These are phyloP conservation scores for Argynnis bischoffii DNA, from an alignment of 2,888 invertebrate species.

Conservation along the genomic window DNA sequence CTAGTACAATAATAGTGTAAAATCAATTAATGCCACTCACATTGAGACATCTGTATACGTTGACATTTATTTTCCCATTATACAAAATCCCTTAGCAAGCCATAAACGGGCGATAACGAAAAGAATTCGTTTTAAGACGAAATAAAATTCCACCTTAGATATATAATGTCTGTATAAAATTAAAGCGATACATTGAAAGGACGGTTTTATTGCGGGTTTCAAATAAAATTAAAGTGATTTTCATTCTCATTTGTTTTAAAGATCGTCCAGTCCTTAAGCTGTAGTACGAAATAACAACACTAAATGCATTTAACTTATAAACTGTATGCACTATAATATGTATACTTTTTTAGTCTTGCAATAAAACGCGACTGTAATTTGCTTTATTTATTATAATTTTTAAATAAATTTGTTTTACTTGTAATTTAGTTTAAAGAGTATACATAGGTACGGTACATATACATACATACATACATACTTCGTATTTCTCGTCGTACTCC, in stretches of 20 bases:
- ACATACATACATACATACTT: too few species aligned
- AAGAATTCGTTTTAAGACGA: conserved; percentile 49
- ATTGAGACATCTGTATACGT: neutral
- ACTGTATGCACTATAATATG: too few species aligned
- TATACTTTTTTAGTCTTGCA: too few species aligned
- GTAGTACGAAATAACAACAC: neutral
- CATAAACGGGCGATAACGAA: conserved; percentile 46
- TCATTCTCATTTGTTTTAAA: neutral
- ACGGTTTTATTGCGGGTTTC: conserved; percentile 41
- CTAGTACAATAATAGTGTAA: too few species aligned
- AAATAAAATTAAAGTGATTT: conserved; percentile 14
- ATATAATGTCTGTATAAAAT: conserved; percentile 43
- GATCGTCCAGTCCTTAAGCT: neutral
- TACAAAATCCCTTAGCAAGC: conserved; percentile 31
- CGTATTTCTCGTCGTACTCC: too few species aligned
- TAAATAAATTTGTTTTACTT: too few species aligned
- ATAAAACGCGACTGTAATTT: too few species aligned
- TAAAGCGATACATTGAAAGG: conserved; percentile 47
- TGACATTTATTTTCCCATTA: conserved; percentile 9
- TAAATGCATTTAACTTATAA: too few species aligned
- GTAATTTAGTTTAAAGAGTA: too few species aligned
- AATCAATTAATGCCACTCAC: neutral
- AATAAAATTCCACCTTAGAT: conserved; percentile 45
- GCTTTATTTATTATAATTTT: too few species aligned
- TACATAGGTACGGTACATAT: too few species aligned